Base-by-base conservation (phyloP, 2,797 vertebrate species). In the Enteromius thamalakanensis region DNA sequence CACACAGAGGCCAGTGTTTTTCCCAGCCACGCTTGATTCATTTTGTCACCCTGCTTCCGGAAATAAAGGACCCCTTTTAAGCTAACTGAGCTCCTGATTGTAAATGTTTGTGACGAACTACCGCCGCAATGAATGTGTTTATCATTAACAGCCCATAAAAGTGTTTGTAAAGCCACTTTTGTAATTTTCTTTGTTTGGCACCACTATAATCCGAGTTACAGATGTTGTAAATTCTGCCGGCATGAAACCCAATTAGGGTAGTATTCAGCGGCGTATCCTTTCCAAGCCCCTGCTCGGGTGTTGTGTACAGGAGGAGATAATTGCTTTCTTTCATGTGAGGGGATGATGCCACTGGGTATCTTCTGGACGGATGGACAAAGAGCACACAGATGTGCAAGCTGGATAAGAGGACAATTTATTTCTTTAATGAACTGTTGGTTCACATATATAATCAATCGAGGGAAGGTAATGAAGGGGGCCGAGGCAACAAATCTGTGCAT, bases 181-280 rank as follows among this genome's bases (percentile, higher is more conserved):
- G 83, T 90, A 90, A 86, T 92, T 91, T 90, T 87, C 85, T 83
- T 88, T 87, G 86, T 89, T 88, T 87, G 85, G 79, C 67, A 83
- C 68, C 62, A 76, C 89, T 83, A 81, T 92, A 92, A 92, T 92
- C 90, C 79, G 49, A 86, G 90, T 92, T 91, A 92, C 87, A 87
- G 85, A 88, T 91, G 90, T 91, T 89, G 85, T 91, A 90, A 90
- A 92, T 87, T 88, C 87, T 84, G 70, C 90, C 60, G 78, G n/a
- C 58, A 47, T 89, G 78, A 89, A 91, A 92, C 90, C 86, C 87
- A 91, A 87, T 91, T 91, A 91, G 80, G 78, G 79, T 69, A 45
- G 64, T 84, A 84, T 91, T 92, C 86, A 91, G 90, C 76, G 74
- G 47, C 53, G 71, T 51, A 88, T 85, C 86, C 75, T 85, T 89